phyloP scores from a whole-genome alignment of 2,888 invertebrate genomes.

The Teinopalpus imperialis region DNA sequence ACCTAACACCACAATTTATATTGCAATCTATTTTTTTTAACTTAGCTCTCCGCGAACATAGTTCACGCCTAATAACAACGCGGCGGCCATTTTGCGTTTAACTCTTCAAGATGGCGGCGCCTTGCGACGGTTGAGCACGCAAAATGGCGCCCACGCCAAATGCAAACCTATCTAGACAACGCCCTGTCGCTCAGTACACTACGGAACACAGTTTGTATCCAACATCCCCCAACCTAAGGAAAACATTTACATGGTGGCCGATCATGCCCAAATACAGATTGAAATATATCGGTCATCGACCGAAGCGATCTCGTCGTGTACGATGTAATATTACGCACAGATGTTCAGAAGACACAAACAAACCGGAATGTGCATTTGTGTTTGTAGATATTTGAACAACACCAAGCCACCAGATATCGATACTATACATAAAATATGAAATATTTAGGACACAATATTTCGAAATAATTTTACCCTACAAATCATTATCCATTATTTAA shows the following conservation, averaged over 20 bases:
- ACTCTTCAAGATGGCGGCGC: conserved; percentile 28
- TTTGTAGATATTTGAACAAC: conserved; percentile 38
- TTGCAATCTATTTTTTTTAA: conserved; percentile 72
- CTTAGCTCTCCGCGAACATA: conserved; percentile 59
- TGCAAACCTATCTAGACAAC: conserved; percentile 72
- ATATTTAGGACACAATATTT: conserved; percentile 75
- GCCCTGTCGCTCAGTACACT: conserved; percentile 74
- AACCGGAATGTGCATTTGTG: not conserved
- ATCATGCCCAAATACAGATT: conserved; percentile 32
- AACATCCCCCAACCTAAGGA: conserved; percentile 62
- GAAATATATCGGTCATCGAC: too few relatives aligned
- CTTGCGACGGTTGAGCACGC: conserved; percentile 26
- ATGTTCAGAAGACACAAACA: not conserved
- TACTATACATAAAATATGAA: conserved; percentile 72
- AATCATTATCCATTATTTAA: conserved; percentile 68
- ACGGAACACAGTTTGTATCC: conserved; percentile 80
- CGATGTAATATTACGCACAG: conserved; percentile 1
- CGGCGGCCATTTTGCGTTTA: conserved; percentile 37
- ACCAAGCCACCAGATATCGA: conserved; percentile 53
- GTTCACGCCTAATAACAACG: conserved; percentile 49
- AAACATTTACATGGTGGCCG: conserved; percentile 61
- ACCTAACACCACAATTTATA: conserved; percentile 70
- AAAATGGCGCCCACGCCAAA: conserved; percentile 40
- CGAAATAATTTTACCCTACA: conserved; percentile 72
- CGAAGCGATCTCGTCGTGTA: too few relatives aligned